Percentiles rank a stretch among this genome's conserved stretches.
These are phyloP conservation scores for Erannis defoliaria DNA, from an alignment of 2,888 invertebrate species.

Conservation along the genomic window DNA sequence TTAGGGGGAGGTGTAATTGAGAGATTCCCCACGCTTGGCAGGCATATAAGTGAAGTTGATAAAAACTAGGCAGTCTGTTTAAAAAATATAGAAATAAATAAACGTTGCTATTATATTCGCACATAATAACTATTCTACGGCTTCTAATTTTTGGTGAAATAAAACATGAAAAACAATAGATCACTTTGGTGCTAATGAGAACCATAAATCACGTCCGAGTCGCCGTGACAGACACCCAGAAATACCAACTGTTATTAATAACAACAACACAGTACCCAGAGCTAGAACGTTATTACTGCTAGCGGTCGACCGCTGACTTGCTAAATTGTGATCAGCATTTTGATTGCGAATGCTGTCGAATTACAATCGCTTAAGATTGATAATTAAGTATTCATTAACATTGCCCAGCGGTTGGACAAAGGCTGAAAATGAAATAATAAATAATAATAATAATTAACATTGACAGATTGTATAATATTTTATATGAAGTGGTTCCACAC, in stretches of 20 bases:
- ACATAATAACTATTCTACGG: not conserved
- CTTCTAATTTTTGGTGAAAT: not conserved
- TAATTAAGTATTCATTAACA: too few species aligned
- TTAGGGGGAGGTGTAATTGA: too few species aligned
- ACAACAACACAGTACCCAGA: constrained; percentile 37
- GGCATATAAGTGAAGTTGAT: too few species aligned
- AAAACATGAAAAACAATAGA: constrained; percentile 37
- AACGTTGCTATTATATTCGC: too few species aligned
- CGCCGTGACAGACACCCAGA: constrained; percentile 66
- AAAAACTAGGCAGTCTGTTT: too few species aligned
- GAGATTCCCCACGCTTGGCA: too few species aligned
- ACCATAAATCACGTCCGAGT: constrained; percentile 67
- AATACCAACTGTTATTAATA: constrained; percentile 66
- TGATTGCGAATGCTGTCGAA: not conserved
- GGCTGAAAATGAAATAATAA: too few species aligned
- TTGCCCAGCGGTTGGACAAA: too few species aligned
- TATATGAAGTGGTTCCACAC: too few species aligned
- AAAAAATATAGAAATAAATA: too few species aligned
- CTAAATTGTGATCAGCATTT: not conserved
- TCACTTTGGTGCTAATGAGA: constrained; percentile 60
- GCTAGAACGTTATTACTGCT: constrained; percentile 31
- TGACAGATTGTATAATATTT: too few species aligned
- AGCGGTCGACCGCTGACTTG: not conserved
- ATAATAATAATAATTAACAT: too few species aligned
- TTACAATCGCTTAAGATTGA: not conserved